Base-by-base conservation (phyloP, 2,888 invertebrate genomes). In the Cistogaster globosa region DNA sequence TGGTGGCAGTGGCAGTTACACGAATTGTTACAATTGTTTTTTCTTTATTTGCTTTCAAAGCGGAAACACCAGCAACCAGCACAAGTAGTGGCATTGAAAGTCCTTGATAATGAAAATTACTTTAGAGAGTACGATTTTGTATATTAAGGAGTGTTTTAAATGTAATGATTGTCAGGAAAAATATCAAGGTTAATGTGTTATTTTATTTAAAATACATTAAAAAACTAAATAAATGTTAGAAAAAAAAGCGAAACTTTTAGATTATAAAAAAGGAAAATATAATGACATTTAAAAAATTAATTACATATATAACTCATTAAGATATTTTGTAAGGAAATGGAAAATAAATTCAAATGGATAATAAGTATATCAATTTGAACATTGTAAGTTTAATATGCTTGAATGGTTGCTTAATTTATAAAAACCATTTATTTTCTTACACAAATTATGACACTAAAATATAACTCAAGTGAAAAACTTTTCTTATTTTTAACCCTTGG, bases 81-180 rank as follows among this genome's bases (percentile, higher is more conserved):
- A 53, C 36, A 32, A 45, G 16, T 5, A 26, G 38, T 75, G 32
- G 20, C 53, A 67, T 16, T 32, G 8, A 9, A 58, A 65, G 82
- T 69, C 85, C 85, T 85, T 85, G 85, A 79, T 75, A 85, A 82
- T 85, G 85, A 82, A 78, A 79, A 85, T 75, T 57, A 67, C 65
- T 77, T 76, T 38, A n/a, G 53, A 76, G 71, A 42, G 36, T 20
- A 65, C 77, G 62, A 78, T 48, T 71, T 79, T 38, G 0, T 5
- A 53, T 71, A 60, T 42, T 45, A 58, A 53, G 75, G 77, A 85
- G 67, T 77, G 68, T 58, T 76, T 48, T n/a, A 67, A 67, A 69
- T 74, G 55, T 11, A 7, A 18, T 36, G 74, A 65, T 81, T 79
- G 83, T 75, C 38, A 76, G 14, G 71, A 18, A 65, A 76, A 71